Conservation (phyloP, 2,113 vertebrate genomes). For the Clupea harengus region DNA sequence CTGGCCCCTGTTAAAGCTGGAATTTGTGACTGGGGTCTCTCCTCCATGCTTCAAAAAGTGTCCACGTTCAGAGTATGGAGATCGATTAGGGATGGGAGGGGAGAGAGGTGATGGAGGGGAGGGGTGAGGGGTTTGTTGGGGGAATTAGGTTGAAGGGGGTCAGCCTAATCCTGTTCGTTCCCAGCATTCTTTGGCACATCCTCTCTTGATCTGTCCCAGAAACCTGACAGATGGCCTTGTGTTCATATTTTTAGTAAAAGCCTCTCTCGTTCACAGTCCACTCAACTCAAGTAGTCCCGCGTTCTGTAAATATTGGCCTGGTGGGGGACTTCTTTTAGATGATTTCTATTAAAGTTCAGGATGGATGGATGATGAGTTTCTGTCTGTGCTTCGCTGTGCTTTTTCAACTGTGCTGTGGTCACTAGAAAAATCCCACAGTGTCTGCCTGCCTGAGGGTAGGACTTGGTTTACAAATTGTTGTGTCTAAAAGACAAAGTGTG, state of each 20-base stretch:
- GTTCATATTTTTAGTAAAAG: constrained; percentile 8
- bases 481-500: background rate
- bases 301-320: background rate
- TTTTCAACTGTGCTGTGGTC: background rate
- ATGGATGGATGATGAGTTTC: background rate
- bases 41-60: constrained; percentile 58
- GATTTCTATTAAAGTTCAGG: background rate
- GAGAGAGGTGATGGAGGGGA: background rate
- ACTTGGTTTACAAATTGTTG: background rate
- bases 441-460: background rate
- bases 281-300: background rate
- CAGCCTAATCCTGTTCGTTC: constrained; percentile 64
- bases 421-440: background rate
- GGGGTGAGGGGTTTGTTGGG: background rate
- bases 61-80: constrained; percentile 52
- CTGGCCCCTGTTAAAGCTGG: constrained; percentile 58
- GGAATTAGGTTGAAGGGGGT: constrained; percentile 11
- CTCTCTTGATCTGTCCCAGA: constrained; percentile 41
- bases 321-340: background rate
- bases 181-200: constrained; percentile 61
- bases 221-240: background rate
- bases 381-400: background rate
- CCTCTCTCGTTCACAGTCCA: constrained; percentile 6
- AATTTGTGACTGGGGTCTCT: constrained; percentile 60
- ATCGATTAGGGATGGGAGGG: constrained; percentile 37